Base-by-base conservation (phyloP, 1,140 invertebrate genomes). In the Caenorhabditis tropicalis region DNA sequence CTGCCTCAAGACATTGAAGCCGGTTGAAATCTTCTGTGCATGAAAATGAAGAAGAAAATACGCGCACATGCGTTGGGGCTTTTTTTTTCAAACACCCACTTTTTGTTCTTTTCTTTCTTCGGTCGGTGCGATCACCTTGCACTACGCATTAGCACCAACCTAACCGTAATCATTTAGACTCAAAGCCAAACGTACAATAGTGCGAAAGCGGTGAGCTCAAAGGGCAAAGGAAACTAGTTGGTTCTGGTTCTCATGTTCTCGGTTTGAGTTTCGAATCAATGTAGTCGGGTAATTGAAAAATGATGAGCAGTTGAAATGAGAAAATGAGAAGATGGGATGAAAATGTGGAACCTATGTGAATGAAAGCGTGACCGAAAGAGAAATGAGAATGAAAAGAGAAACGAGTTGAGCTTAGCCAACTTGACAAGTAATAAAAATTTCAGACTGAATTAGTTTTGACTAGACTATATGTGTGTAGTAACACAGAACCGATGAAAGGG, bases 21-120 rank as follows among this genome's bases (percentile, higher is more conserved):
- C 65, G 65, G 65, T 74, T 74, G 65, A 74, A 74, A 74, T 43
- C 36, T 39, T 74, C 65, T 74, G 65, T 27, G 65, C 65, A 43
- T 74, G 21, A 74, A 74, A 74, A 74, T 43, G 65, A 24, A 39
- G n/a, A 43, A 43, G 19, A 46, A 24, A 74, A 43, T 43, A 46
- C 9, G 31, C 36, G 36, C 65, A 27, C 21, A 31, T 21, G 21
- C n/a, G 5, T 21, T n/a, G 31, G 21, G 19, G 65, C 16, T n/a
- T 70, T 70, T 43, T 74, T 46, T 74, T 19, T 10, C 36, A 46
- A 12, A 74, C 65, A 36, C 65, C 33, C 65, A 16, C 24, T 36
- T 36, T 21, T 65, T 27, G 0, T 74, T 29, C 12, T 74, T 43
- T n/a, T 12, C n/a, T 43, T 74, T 43, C n/a, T 74, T 70, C 24